Base-by-base conservation (phyloP, 2,888 invertebrate species). In the Chouioia cunea region DNA sequence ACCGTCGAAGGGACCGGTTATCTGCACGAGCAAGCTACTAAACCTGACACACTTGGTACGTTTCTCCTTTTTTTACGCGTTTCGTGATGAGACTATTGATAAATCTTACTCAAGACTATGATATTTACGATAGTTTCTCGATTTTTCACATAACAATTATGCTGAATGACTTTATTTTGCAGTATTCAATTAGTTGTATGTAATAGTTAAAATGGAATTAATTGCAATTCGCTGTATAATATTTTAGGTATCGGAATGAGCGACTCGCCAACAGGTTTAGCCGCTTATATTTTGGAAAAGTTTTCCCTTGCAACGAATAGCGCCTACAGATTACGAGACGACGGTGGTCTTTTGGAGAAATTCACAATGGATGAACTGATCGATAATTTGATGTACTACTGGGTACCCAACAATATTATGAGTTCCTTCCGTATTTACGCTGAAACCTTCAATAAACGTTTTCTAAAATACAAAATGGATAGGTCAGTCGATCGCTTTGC, bases 281-380 rank as follows among this genome's bases (percentile, higher is more conserved):
- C 95, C 0, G 94, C 95, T 0, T 97, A 96, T 79, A 92, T 97
- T 53, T 83, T 97, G 6, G 96, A 97, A 80, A 97, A 96, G 82
- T 96, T 95, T 85, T 90, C 91, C 0, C 88, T 89, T 0, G 91
- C 91, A 89, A 93, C 92, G 0, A 87, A 90, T 79, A 56, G 53
- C 2, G 68, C 72, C 6, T 63, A 74, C 12, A 73, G 67, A 23
- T 71, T 72, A 27, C 16, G 85, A 18, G 81, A 84, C 0, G 92
- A 94, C 79, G 93, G 94, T 0, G 92, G 91, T 2, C 85, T 94
- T 0, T 83, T 88, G 0, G 86, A 87, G 4, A 87, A 88, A 72
- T 91, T 87, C 77, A 85, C 88, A 0, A 75, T 87, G 0, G 86
- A 88, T 4, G 82, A 88, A 0, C 73, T 89, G 1, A 2, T 56